Conservation (phyloP, 2,797 vertebrate species). For the Etheostoma perlongum region DNA sequence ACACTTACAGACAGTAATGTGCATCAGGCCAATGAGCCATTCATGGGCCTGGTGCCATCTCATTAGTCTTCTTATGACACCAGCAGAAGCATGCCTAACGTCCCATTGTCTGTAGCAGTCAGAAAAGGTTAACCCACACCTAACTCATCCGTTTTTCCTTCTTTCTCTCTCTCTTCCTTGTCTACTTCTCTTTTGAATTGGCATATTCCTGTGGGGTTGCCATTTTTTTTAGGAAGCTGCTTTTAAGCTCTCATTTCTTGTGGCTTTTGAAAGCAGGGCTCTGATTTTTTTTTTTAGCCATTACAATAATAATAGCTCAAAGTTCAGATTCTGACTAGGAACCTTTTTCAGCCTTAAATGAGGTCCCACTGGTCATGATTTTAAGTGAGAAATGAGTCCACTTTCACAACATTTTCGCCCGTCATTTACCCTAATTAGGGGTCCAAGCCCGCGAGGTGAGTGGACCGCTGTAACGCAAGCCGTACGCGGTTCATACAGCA, state of each 20-base stretch:
- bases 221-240: constrained; percentile 56
- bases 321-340: constrained; percentile 65
- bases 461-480: no score
- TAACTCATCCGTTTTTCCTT: constrained; percentile 38
- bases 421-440: constrained; percentile 50
- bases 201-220: constrained; percentile 61
- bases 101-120: constrained; percentile 70
- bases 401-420: constrained; percentile 39
- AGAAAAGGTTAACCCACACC: constrained; percentile 51
- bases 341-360: constrained; percentile 69
- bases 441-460: no score
- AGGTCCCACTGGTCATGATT: constrained; percentile 66
- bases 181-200: constrained; percentile 45
- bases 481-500: no score
- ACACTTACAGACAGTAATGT: constrained; percentile 80
- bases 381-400: constrained; percentile 58
- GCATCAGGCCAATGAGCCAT: constrained; percentile 82
- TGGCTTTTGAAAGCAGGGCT: constrained; percentile 65
- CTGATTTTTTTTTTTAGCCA: constrained; percentile 58
- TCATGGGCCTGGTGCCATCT: constrained; percentile 77
- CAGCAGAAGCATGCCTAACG: constrained; percentile 65
- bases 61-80: constrained; percentile 82
- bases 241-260: constrained; percentile 63
- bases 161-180: neutral
- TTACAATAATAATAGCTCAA: constrained; percentile 72